These are phyloP conservation scores for Meta bourneti DNA, from an alignment of 2,888 invertebrate genomes.

Conservation along the genomic window DNA sequence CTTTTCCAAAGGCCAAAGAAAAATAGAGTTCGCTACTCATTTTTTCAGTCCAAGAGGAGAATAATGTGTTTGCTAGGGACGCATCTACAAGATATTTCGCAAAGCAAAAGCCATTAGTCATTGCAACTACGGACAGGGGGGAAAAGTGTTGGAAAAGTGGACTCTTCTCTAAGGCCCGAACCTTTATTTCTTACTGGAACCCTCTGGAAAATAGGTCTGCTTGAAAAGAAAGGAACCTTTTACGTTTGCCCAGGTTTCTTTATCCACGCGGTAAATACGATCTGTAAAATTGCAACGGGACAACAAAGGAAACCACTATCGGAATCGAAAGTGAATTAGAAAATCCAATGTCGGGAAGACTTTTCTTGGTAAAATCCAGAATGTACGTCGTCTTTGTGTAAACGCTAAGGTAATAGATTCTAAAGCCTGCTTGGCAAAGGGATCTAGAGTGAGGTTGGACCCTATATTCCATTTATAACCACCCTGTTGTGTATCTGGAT, in stretches of 20 bases:
- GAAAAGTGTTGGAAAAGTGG: conserved; percentile 21
- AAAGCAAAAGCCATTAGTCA: conserved; percentile 68
- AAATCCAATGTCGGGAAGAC: neutral
- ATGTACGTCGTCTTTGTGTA: neutral
- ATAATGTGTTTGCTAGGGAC: conserved; percentile 32
- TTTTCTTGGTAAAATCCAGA: neutral
- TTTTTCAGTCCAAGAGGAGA: conserved; percentile 13
- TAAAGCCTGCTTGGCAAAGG: neutral
- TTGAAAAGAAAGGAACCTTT: neutral
- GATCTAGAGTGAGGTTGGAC: neutral
- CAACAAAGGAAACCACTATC: neutral
- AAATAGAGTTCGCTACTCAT: conserved; percentile 48
- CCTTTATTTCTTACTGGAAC: conserved; percentile 10
- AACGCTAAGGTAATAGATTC: neutral
- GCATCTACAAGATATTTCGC: conserved; percentile 52
- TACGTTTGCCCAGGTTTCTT: neutral
- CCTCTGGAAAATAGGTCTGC: neutral
- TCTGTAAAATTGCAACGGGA: neutral
- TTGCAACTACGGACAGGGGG: conserved; percentile 33
- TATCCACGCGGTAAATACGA: conserved; percentile 7
- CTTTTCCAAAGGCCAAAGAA: conserved; percentile 23
- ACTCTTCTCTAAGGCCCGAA: conserved; percentile 17
- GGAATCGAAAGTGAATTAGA: conserved; percentile 41
- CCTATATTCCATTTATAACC: neutral
- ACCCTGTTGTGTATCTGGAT: neutral